Evolutionary conservation across 2,888 invertebrate genomes (phyloP).

Genomic region (Lasioglossum villosulum): DNA sequence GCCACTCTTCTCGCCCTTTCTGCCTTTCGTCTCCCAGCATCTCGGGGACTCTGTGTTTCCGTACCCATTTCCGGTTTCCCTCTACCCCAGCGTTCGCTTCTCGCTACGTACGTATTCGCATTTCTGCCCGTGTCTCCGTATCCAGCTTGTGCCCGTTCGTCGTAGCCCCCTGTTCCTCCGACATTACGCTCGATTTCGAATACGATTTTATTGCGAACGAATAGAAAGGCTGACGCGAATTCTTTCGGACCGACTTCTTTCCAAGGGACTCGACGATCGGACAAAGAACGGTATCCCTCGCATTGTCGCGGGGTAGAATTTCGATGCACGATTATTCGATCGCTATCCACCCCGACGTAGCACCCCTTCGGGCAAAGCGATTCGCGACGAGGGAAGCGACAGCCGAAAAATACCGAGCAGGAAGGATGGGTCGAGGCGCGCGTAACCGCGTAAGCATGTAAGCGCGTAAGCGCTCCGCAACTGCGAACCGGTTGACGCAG

Average conservation of each 20-base stretch:
- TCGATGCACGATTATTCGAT: not conserved
- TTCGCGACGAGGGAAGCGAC: not conserved
- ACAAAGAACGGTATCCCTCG: not conserved
- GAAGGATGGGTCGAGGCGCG: not conserved
- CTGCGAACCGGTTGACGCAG: slow-evolving; percentile 28
- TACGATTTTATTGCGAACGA: slow-evolving; percentile 70
- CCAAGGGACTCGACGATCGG: not conserved
- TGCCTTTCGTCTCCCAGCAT: slow-evolving; percentile 11
- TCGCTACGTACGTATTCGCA: slow-evolving; percentile 24
- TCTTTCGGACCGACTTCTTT: slow-evolving; percentile 47
- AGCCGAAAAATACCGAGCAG: not conserved
- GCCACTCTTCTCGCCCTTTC: slow-evolving; percentile 33
- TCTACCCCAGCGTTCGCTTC: slow-evolving; percentile 26
- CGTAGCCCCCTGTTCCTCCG: slow-evolving; percentile 27
- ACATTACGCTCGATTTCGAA: slow-evolving; percentile 70
- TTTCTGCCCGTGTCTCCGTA: not conserved
- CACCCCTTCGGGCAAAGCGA: not conserved
- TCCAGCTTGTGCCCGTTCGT: not conserved
- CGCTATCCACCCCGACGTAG: not conserved
- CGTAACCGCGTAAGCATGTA: not conserved
- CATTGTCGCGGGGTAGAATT: not conserved
- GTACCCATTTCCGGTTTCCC: not conserved
- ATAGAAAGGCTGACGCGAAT: slow-evolving; percentile 63
- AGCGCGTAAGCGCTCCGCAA: slow-evolving; percentile 25
- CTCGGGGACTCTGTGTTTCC: slow-evolving; percentile 6